phyloP scores from a whole-genome alignment of 2,888 invertebrate species.

The Caenorhabditis virilis region DNA sequence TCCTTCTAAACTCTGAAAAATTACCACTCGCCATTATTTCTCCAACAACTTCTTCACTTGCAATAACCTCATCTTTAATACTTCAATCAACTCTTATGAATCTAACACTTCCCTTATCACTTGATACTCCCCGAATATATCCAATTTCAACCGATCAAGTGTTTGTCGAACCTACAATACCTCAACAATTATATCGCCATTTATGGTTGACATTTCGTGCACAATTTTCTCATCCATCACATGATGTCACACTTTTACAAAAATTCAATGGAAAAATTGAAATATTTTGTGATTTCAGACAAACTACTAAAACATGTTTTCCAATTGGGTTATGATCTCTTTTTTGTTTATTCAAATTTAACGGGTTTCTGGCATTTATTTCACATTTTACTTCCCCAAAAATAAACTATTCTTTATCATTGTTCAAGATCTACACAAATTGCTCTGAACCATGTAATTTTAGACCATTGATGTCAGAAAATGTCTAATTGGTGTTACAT shows the following conservation, averaged over 20 bases:
- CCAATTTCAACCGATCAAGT: slow-evolving; percentile 13
- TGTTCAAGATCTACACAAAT: not conserved
- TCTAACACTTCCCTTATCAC: slow-evolving; percentile 8
- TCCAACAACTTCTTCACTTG: slow-evolving; percentile 12
- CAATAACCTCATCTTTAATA: slow-evolving; percentile 16
- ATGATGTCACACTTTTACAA: slow-evolving; percentile 18
- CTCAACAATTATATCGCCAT: slow-evolving; percentile 22
- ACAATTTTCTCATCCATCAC: slow-evolving; percentile 28
- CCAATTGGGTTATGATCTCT: slow-evolving; percentile 9
- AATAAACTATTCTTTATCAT: not conserved
- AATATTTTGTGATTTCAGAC: slow-evolving; percentile 24
- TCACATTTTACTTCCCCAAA: not conserved
- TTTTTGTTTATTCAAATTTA: not conserved
- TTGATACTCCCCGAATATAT: slow-evolving; percentile 28
- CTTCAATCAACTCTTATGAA: slow-evolving; percentile 16
- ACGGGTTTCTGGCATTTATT: not conserved
- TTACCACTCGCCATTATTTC: not conserved
- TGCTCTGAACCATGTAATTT: not conserved
- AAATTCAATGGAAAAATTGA: slow-evolving; percentile 3
- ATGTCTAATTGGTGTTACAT: not conserved
- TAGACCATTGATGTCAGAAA: not conserved
- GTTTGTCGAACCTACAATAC: slow-evolving; percentile 23
- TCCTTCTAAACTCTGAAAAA: slow-evolving; percentile 10
- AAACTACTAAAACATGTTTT: slow-evolving; percentile 12
- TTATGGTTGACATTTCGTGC: slow-evolving; percentile 28